A percentile compares a stretch with the other conserved stretches of the same genome.
Conservation (phyloP, 92 coral and sea anemone genomes). For the Porites cylindrica region DNA sequence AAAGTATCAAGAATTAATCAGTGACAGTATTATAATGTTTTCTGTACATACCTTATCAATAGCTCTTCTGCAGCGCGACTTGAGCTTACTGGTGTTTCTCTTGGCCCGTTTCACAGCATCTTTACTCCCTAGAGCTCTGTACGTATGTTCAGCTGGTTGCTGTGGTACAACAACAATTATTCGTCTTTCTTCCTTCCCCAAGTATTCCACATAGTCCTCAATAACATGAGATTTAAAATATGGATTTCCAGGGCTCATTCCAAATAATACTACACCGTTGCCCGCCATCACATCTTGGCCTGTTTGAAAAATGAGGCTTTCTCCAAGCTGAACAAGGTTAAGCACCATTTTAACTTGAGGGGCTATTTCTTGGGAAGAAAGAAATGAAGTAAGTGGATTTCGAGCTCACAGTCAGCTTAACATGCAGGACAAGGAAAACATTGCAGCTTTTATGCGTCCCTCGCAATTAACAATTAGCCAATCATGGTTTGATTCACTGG, state of each 20-base stretch:
- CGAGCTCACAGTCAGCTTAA: not conserved
- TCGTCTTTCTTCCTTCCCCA: conserved; percentile 64
- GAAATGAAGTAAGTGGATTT: not conserved
- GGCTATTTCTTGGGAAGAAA: not conserved
- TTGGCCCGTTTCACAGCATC: conserved; percentile 79
- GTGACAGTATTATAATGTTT: not conserved
- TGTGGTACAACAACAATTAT: conserved; percentile 74
- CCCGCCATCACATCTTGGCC: conserved; percentile 65
- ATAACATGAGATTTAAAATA: conserved; percentile 71
- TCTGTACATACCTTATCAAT: conserved; percentile 65
- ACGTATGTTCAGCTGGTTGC: conserved; percentile 86
- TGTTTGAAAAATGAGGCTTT: conserved; percentile 56
- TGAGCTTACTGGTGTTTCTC: conserved; percentile 64
- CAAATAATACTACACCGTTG: conserved; percentile 75
- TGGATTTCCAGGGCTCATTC: conserved; percentile 89
- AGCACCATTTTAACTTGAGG: conserved; percentile 44
- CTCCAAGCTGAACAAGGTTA: conserved; percentile 36
- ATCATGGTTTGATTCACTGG: conserved; percentile 11
- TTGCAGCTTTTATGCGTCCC: not conserved
- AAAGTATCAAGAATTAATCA: too few relatives aligned
- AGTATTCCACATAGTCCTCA: conserved; percentile 71
- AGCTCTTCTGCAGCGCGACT: conserved; percentile 72
- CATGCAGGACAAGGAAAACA: not conserved
- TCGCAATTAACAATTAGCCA: not conserved
- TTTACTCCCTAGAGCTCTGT: conserved; percentile 78